phyloP scores from a whole-genome alignment of 1,140 invertebrate genomes.

The Lethocerus indicus region DNA sequence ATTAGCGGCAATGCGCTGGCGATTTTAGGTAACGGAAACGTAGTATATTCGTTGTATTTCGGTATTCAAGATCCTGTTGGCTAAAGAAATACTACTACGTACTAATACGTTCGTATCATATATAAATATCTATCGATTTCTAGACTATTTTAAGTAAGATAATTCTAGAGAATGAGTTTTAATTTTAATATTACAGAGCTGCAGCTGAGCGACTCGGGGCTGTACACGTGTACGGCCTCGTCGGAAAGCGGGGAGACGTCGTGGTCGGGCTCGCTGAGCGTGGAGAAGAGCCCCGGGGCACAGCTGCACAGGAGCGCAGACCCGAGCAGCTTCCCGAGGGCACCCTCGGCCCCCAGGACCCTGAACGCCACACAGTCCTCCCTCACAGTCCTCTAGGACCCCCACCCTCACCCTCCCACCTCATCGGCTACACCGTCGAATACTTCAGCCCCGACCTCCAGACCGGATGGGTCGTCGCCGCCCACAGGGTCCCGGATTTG shows the following conservation, averaged over 20 bases:
- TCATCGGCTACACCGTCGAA: slow-evolving; percentile 65
- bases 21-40: no score
- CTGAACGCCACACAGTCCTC: slow-evolving; percentile 60
- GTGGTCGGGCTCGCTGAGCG: slow-evolving; percentile 56
- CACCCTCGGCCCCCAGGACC: slow-evolving; percentile 47
- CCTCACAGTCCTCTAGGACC: slow-evolving; percentile 64
- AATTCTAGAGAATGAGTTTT: no score
- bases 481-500: no score
- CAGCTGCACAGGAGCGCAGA: slow-evolving; percentile 57
- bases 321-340: slow-evolving; percentile 54
- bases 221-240: slow-evolving; percentile 64
- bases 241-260: slow-evolving; percentile 67
- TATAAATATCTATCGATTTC: no score
- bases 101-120: no score
- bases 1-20: no score
- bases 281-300: slow-evolving; percentile 37
- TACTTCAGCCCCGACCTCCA: slow-evolving; percentile 70
- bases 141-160: no score
- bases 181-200: slow-evolving; percentile 36
- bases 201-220: slow-evolving; percentile 46
- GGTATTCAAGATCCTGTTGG: no score
- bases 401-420: slow-evolving; percentile 29
- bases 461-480: slow-evolving; percentile 55
- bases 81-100: no score
- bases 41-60: no score